Evolutionary conservation across 2,888 invertebrate species (phyloP).

Genomic region (Microchrysa polita): DNA sequence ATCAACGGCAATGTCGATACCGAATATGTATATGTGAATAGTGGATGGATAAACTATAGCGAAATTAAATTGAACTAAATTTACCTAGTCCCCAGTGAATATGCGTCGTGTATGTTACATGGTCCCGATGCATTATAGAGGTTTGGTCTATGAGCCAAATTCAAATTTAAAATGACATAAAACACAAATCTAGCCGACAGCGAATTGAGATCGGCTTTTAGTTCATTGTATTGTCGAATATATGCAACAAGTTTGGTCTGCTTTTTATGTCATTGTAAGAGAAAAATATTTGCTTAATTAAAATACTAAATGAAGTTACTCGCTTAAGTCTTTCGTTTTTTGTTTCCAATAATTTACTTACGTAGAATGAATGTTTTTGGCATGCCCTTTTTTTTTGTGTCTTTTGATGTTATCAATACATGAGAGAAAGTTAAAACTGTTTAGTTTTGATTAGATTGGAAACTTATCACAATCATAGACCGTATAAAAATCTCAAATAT

Average conservation of each 20-base stretch:
- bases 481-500: too few species aligned
- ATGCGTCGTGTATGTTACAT: too few species aligned
- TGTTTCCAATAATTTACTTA: too few species aligned
- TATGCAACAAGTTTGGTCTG: slow-evolving; percentile 11
- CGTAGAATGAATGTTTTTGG: too few species aligned
- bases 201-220: slow-evolving; percentile 30
- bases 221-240: background rate
- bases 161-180: slow-evolving; percentile 17
- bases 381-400: too few species aligned
- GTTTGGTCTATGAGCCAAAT: slow-evolving; percentile 13
- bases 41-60: background rate
- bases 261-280: background rate
- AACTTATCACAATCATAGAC: too few species aligned
- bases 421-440: too few species aligned
- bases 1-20: background rate
- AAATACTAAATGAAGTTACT: background rate
- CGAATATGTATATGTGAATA: too few species aligned
- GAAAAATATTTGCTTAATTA: background rate
- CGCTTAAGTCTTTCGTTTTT: slow-evolving; percentile 24
- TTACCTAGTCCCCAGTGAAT: background rate
- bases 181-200: slow-evolving; percentile 23
- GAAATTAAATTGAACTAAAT: background rate
- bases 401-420: too few species aligned
- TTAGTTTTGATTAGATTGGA: too few species aligned
- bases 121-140: too few species aligned